Base-by-base conservation (phyloP, 53 echinoderm and acorn worm genomes). In the Holothuria scabra region DNA sequence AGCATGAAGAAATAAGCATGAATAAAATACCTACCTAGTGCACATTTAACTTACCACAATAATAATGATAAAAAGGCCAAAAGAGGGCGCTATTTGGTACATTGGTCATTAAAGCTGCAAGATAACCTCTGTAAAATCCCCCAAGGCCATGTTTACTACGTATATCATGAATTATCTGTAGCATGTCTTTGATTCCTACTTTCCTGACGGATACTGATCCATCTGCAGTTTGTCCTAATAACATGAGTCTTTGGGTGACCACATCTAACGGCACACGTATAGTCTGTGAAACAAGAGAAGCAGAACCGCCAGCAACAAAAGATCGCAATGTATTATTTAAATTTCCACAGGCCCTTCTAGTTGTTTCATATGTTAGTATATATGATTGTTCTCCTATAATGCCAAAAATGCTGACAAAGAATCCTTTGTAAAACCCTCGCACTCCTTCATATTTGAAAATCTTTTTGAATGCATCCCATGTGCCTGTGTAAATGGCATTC, bases 11-110 rank as follows among this genome's bases (percentile, higher is more conserved):
- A n/a, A n/a, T n/a, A n/a, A n/a, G n/a, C n/a, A n/a, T n/a, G n/a
- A n/a, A n/a, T n/a, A n/a, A n/a, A n/a, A n/a, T n/a, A n/a, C n/a
- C 35, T 35, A 35, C 3, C 35, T 10, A 48, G 12, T 48, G 30
- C 10, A 63, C 31, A 4, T 38, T 34, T 28, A 16, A 88, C 87
- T 90, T 81, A 99, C 99, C 94, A 85, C 90, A 71, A 84, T 99
- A 99, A 56, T 93, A 95, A 85, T 99, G 99, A 87, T 99, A 99
- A 78, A 99, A 95, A 37, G 99, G 94, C 99, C 99, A 99, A 91
- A 94, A 99, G 9, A 99, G 82, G 26, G 99, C 99, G 89, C 94
- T 97, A 29, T 94, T 90, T 65, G 99, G 99, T 74, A 97, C 92
- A 84, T 90, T 94, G n/a, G 99, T 94, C 89, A 97, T 79, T 11